A percentile compares a stretch with the other conserved stretches of the same genome.
Evolutionary conservation across 2,797 vertebrate genomes (phyloP).

Genomic region (Antennarius maculatus): DNA sequence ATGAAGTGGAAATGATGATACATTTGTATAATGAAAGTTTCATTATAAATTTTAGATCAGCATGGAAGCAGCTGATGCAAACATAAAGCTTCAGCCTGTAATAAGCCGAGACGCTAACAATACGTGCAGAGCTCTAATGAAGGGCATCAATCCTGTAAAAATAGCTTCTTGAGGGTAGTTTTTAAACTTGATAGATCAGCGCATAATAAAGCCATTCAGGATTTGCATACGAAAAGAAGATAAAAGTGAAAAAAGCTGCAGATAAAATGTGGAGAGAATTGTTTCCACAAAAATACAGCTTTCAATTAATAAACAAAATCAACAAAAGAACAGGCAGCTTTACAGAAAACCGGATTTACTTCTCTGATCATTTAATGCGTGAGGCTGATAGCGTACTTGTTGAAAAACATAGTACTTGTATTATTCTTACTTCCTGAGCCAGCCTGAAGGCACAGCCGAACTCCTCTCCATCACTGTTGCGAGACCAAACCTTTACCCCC

Average conservation of each 20-base stretch:
- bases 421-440: conserved; percentile 91
- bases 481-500: conserved; percentile 96
- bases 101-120: too few relatives aligned
- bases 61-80: too few relatives aligned
- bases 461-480: conserved; percentile 93
- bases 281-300: conserved; percentile 9
- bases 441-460: conserved; percentile 96
- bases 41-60: too few relatives aligned
- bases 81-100: too few relatives aligned
- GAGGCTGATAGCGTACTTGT: neutral
- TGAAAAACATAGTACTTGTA: neutral
- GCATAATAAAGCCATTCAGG: too few relatives aligned
- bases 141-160: too few relatives aligned
- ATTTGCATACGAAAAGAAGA: neutral
- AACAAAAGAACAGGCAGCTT: neutral
- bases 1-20: too few relatives aligned
- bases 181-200: too few relatives aligned
- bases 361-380: neutral
- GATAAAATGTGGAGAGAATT: neutral
- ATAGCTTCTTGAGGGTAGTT: too few relatives aligned
- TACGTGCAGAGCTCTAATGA: too few relatives aligned
- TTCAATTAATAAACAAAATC: neutral
- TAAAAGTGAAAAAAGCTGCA: neutral
- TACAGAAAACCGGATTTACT: neutral
- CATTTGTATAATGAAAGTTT: too few relatives aligned